Evolutionary conservation across 2,888 invertebrate species (phyloP).

Genomic region (Plemyria rubiginata): DNA sequence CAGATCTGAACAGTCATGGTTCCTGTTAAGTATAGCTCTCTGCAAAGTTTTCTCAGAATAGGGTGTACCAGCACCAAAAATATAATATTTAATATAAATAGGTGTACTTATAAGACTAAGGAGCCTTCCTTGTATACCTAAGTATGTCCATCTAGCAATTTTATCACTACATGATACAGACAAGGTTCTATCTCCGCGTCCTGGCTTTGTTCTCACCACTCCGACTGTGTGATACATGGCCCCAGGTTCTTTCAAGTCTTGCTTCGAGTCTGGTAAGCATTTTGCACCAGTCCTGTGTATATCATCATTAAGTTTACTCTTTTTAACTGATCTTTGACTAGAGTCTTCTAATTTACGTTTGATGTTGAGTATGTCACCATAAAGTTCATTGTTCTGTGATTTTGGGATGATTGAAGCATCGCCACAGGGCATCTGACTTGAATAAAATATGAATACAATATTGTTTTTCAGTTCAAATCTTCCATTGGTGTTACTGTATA

Average conservation of each 20-base stretch:
- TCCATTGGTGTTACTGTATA: conserved; percentile 57
- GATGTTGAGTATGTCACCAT: conserved; percentile 59
- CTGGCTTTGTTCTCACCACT: conserved; percentile 94
- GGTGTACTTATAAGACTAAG: conserved; percentile 87
- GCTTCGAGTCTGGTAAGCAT: conserved; percentile 82
- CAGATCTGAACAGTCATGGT: conserved; percentile 33
- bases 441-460: conserved; percentile 92
- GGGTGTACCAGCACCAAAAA: conserved; percentile 88
- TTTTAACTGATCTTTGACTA: conserved; percentile 52
- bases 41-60: conserved; percentile 86
- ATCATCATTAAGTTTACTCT: conserved; percentile 52
- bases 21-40: conserved; percentile 78
- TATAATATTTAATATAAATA: conserved; percentile 88
- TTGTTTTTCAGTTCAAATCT: conserved; percentile 81
- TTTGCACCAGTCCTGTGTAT: conserved; percentile 96
- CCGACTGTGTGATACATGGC: conserved; percentile 88
- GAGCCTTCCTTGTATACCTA: conserved; percentile 94
- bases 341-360: conserved; percentile 55
- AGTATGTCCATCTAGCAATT: conserved; percentile 93
- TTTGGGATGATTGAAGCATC: conserved; percentile 95
- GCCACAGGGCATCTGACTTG: conserved; percentile 96
- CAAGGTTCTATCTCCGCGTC: conserved; percentile 93
- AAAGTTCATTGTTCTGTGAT: conserved; percentile 54
- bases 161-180: conserved; percentile 98
- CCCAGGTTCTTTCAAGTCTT: conserved; percentile 86